Evolutionary conservation across 2,888 invertebrate species (phyloP), one percentile per base, ranked within the genome.

Genomic region (Folsomia candida): DNA sequence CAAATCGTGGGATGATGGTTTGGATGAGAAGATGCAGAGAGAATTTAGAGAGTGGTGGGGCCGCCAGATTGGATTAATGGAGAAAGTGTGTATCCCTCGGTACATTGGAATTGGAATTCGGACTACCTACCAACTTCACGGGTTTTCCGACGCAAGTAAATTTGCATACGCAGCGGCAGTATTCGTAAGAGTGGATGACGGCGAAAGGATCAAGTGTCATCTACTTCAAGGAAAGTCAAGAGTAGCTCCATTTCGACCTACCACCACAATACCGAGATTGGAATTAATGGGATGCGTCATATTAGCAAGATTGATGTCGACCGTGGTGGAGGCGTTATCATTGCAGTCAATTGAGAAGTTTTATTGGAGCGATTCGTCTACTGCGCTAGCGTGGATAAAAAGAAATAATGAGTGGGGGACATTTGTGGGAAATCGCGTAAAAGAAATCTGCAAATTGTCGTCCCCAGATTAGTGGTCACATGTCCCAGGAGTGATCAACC

Each of bases 241-340:
- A 74, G 78, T 82, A 54, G 24, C 22, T 76, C 81, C 22, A 80
- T 81, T 0, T 22, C 76, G 1, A 77, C 81, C 1, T 67, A 81
- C 22, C 65, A n/a, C n/a, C n/a, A n/a, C n/a, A n/a, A n/a, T n/a
- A n/a, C n/a, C n/a, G n/a, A n/a, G n/a, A n/a, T n/a, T 82, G n/a
- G 81, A 82, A 72, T 68, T 82, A 37, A 57, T 82, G 47, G 81
- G 76, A 4, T 79, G 80, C 9, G 67, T 76, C 9, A 79, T 82
- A 20, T 80, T 77, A 20, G 78, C 76, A 0, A 64, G 81, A 66
- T 61, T 81, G 18, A 68, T 67, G 25, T 29, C 58, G 11, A 68
- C 47, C 11, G 67, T 79, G 1, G 27, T 71, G n/a, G 70, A 70
- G 25, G 66, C 63, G 24, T 80, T 4, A 69, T 70, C n/a, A 51